Conservation (phyloP, 2,888 invertebrate genomes). For the Capitulum mitella region DNA sequence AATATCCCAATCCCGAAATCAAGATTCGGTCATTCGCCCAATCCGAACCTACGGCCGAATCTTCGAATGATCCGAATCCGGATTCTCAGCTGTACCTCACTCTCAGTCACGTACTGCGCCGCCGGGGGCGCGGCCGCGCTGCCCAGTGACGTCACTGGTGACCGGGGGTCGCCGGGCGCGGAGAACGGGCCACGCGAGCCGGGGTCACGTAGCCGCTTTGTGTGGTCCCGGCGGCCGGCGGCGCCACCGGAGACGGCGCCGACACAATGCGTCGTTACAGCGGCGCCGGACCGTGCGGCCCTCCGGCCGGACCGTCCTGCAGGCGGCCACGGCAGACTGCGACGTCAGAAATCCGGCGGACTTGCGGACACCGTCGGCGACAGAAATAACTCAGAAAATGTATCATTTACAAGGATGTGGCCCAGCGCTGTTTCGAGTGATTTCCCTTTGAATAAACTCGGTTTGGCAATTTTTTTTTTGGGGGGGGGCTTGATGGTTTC, state of each 20-base stretch:
- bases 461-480: too few species aligned
- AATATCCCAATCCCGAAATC: too few species aligned
- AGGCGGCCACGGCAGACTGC: background rate
- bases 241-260: background rate
- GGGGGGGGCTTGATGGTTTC: too few species aligned
- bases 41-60: too few species aligned
- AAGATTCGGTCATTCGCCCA: too few species aligned
- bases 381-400: background rate
- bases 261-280: slow-evolving; percentile 14
- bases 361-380: background rate
- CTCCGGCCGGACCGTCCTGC: background rate
- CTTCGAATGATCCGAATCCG: too few species aligned
- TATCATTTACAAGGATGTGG: background rate
- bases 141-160: too few species aligned
- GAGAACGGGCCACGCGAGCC: background rate
- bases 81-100: too few species aligned
- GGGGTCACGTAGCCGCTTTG: slow-evolving; percentile 20
- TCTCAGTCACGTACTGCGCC: too few species aligned
- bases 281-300: background rate
- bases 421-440: too few species aligned
- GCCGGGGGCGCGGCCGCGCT: too few species aligned
- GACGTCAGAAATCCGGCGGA: background rate
- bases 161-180: background rate
- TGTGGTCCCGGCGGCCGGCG: background rate
- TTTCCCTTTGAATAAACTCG: too few species aligned